Conservation (phyloP, 2,113 vertebrate genomes). For the Cairina moschata region DNA sequence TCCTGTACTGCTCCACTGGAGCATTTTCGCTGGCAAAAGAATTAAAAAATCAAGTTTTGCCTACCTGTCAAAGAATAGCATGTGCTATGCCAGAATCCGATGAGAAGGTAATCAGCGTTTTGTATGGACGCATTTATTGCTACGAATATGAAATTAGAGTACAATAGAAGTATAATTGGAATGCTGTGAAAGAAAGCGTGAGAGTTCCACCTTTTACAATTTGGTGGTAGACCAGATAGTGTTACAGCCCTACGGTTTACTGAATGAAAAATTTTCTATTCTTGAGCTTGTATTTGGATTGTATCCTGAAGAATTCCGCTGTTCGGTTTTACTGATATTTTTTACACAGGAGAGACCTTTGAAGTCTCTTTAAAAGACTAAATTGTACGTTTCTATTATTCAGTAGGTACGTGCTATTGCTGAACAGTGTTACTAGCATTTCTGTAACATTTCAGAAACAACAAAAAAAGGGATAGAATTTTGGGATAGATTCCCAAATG, state of each 20-base stretch:
- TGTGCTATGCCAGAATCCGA: background rate
- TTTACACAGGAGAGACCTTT: background rate
- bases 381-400: background rate
- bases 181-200: background rate
- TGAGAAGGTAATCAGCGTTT: slow-evolving; percentile 31
- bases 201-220: background rate
- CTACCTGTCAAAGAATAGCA: slow-evolving; percentile 18
- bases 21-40: background rate
- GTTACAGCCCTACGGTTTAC: background rate
- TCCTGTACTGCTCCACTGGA: background rate
- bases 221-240: background rate
- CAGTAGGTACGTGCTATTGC: background rate
- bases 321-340: background rate
- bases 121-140: slow-evolving; percentile 14
- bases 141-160: slow-evolving; percentile 1
- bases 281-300: background rate
- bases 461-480: background rate
- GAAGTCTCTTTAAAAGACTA: background rate
- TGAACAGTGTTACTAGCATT: background rate
- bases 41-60: background rate
- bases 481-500: background rate
- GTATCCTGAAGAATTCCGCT: background rate
- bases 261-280: background rate
- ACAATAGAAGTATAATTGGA: slow-evolving; percentile 21
- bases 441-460: background rate